Conservation (phyloP, 2,888 invertebrate species). For the Rhagonycha fulva region DNA sequence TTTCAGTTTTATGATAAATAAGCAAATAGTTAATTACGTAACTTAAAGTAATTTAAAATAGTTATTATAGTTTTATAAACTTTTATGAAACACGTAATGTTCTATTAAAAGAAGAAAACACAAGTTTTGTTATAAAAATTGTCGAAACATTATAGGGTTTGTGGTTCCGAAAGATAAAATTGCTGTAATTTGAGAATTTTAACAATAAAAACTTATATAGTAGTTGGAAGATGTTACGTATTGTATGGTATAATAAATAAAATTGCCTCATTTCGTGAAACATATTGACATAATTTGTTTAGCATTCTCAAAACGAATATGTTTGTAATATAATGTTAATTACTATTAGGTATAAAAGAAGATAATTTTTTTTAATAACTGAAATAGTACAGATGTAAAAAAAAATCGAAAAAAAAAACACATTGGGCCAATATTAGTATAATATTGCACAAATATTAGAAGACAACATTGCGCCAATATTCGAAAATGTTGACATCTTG, state of each 20-base stretch:
- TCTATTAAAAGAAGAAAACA: not conserved
- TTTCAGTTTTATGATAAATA: not conserved
- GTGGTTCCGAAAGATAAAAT: slow-evolving; percentile 1
- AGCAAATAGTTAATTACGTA: not conserved
- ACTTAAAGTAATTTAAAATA: not conserved
- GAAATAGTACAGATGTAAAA: too few species aligned
- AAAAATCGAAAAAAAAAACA: too few species aligned
- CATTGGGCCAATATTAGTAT: too few species aligned
- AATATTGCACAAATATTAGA: too few species aligned
- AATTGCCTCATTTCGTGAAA: not conserved
- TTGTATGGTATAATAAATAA: not conserved
- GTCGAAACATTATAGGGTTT: not conserved
- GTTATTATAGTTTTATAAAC: not conserved
- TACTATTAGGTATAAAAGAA: not conserved
- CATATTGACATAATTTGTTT: not conserved
- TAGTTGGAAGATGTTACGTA: not conserved
- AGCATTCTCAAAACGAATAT: not conserved
- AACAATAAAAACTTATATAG: slow-evolving; percentile 1
- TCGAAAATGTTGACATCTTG: too few species aligned
- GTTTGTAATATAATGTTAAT: not conserved
- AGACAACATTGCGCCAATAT: too few species aligned
- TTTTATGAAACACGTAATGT: not conserved
- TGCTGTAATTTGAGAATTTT: slow-evolving; percentile 1
- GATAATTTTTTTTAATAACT: too few species aligned
- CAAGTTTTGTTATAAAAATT: not conserved